Evolutionary conservation across 2,888 invertebrate genomes (phyloP).

Genomic region (Sphaerophoria rueppellii): DNA sequence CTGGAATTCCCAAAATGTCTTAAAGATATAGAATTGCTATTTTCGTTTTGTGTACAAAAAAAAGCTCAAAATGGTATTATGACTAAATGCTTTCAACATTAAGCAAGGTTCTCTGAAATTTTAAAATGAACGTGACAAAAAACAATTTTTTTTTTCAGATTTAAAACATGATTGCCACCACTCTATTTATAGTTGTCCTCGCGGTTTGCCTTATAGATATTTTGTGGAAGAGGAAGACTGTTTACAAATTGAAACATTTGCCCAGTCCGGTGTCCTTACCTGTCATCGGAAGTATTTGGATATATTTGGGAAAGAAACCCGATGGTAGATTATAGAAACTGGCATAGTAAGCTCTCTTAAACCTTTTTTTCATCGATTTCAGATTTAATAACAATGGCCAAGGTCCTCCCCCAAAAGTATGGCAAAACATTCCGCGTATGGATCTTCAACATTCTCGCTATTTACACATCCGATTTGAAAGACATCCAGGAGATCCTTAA

Average conservation of each 20-base stretch:
- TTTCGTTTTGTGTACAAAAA: too few relatives aligned
- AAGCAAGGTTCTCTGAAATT: neutral
- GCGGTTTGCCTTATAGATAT: slow-evolving; percentile 57
- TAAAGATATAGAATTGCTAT: too few relatives aligned
- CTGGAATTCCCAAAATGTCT: too few relatives aligned
- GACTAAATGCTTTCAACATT: neutral
- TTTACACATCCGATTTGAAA: slow-evolving; percentile 72
- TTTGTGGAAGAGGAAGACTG: slow-evolving; percentile 60
- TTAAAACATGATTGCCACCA: slow-evolving; percentile 52
- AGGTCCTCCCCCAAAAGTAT: slow-evolving; percentile 56
- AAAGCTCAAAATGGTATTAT: too few relatives aligned
- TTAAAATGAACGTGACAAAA: neutral
- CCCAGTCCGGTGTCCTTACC: slow-evolving; percentile 61
- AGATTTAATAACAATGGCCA: slow-evolving; percentile 66
- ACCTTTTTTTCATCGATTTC: neutral
- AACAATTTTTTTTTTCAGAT: neutral
- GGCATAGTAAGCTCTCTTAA: neutral
- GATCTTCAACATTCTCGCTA: slow-evolving; percentile 68
- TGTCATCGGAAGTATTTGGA: slow-evolving; percentile 66
- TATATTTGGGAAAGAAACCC: slow-evolving; percentile 61
- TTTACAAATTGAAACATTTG: slow-evolving; percentile 51
- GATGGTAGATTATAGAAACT: slow-evolving; percentile 47
- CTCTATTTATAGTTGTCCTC: slow-evolving; percentile 2
- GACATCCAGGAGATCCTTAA: slow-evolving; percentile 62
- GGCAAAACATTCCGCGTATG: slow-evolving; percentile 64